Evolutionary conservation across 1,140 invertebrate genomes (phyloP), one percentile per base, ranked within the genome.

Genomic region (Tetraneura akinire): DNA sequence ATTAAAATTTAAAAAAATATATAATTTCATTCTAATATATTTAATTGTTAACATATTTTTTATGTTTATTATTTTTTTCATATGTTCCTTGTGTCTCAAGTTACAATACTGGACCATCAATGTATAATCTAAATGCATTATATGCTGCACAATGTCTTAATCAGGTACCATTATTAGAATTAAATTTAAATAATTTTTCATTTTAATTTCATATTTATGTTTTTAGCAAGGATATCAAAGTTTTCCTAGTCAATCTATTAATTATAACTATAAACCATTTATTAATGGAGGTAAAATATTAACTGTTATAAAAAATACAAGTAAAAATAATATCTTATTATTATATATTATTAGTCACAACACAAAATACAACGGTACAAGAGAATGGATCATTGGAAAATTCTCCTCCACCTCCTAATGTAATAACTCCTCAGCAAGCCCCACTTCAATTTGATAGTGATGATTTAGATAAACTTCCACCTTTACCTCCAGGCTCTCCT

Each of bases 401-500:
- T 26, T 57, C 74, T 42, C 73, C 73, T 57, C 74, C 74, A 11
- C 18, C 47, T 4, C 55, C 55, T 13, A 78, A 57, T 60, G 74
- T 18, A 26, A 21, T 53, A 23, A 51, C 32, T 37, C 73, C 74
- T 16, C 26, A 60, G 26, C 32, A 32, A 1, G n/a, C 18, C 47
- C 16, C 23, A n/a, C 37, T 55, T 47, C 55, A 62, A n/a, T 78
- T 78, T 47, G 53, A 60, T 47, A 29, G 13, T 26, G 55, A 78
- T 62, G 74, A 78, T 60, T 42, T 78, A 13, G 74, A 78, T 62
- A 78, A 78, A 60, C 74, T 78, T 60, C 74, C 74, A n/a, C 74
- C 74, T 45, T 62, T 78, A 62, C 74, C 74, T 10, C 74, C 74
- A 14, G 74, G 74, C 42, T 78, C 74, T 16, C 74, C 74, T 13